phyloP scores from a whole-genome alignment of 2,113 vertebrate species.

The Ictidomys tridecemlineatus region DNA sequence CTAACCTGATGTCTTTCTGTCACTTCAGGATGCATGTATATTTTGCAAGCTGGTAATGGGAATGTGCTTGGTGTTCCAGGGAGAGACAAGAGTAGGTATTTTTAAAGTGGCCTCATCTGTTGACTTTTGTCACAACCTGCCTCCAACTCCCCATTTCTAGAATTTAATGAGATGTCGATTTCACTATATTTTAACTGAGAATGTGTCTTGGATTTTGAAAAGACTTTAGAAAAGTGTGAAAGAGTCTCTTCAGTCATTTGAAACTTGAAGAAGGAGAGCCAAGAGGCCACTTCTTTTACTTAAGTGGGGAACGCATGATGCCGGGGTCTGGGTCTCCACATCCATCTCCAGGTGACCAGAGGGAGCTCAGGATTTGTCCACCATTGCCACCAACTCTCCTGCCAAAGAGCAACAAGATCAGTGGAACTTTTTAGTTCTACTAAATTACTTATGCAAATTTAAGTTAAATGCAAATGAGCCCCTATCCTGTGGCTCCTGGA shows the following conservation, averaged over 20 bases:
- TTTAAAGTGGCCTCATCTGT: background rate
- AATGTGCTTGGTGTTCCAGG: background rate
- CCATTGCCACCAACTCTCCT: background rate
- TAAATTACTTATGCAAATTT: conserved; percentile 57
- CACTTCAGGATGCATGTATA: accelerated
- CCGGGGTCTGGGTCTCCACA: background rate
- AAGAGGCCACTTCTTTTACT: background rate
- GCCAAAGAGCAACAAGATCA: background rate
- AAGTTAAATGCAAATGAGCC: conserved; percentile 37
- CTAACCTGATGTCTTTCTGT: background rate
- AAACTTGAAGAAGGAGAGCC: background rate
- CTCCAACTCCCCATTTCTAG: background rate
- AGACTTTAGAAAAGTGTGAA: background rate
- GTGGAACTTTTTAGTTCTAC: background rate
- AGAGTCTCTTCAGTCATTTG: background rate
- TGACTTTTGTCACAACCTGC: background rate
- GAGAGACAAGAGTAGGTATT: no score
- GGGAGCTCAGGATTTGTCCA: background rate
- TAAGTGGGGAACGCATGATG: no score
- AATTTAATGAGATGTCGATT: background rate
- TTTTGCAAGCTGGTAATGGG: no score
- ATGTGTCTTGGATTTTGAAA: background rate
- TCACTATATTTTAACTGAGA: background rate
- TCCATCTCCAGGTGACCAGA: background rate
- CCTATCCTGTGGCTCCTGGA: background rate